These are phyloP conservation scores for Xestia rhomboidea DNA, from an alignment of 2,888 invertebrate genomes.

Conservation along the genomic window DNA sequence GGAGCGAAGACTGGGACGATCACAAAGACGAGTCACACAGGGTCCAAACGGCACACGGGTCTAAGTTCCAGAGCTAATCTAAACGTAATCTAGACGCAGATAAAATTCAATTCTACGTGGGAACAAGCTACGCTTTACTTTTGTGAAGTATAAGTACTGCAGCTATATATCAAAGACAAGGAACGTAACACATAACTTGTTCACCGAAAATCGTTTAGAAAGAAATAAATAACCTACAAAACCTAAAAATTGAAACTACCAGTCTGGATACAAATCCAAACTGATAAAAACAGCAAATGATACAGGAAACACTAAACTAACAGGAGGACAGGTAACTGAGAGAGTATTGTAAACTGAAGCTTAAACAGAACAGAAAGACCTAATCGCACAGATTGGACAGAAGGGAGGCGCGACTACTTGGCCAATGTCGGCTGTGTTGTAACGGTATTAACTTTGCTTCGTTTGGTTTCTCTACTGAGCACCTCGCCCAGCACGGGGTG, in stretches of 20 bases:
- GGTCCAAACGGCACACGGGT: conserved; percentile 76
- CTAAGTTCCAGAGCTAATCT: conserved; percentile 78
- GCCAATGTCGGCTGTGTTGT: conserved; percentile 88
- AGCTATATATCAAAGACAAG: conserved; percentile 9
- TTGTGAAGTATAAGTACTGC: neutral
- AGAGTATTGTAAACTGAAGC: conserved; percentile 81
- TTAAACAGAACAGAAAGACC: conserved; percentile 88
- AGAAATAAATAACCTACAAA: conserved; percentile 67
- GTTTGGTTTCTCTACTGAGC: conserved; percentile 92
- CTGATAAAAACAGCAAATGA: conserved; percentile 75
- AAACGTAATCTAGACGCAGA: conserved; percentile 75
- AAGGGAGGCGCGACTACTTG: conserved; percentile 90
- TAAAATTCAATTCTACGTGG: conserved; percentile 76
- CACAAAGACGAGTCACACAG: conserved; percentile 72
- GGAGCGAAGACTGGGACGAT: conserved; percentile 65
- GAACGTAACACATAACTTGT: conserved; percentile 71
- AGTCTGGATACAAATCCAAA: conserved; percentile 71
- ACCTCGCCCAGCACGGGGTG: conserved; percentile 95
- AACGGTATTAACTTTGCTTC: conserved; percentile 92
- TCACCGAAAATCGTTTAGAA: conserved; percentile 69
- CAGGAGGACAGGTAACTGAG: conserved; percentile 82
- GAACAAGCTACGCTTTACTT: conserved; percentile 76
- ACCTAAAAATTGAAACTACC: conserved; percentile 69
- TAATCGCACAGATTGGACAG: conserved; percentile 89
- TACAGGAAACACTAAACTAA: conserved; percentile 83